Evolutionary conservation across 2,113 vertebrate species (phyloP).

Genomic region (Perccottus glenii): DNA sequence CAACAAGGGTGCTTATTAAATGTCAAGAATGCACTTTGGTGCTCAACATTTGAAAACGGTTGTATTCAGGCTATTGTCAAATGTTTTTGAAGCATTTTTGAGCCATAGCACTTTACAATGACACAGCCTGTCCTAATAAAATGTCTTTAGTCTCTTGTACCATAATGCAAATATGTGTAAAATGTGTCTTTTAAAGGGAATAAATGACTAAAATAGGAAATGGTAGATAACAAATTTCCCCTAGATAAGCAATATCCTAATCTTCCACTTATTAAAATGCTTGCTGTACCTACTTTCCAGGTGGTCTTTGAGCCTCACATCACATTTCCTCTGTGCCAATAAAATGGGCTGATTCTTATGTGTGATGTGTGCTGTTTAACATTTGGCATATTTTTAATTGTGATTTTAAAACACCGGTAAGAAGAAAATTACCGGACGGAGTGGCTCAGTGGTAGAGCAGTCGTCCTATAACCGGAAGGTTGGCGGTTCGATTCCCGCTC

Average conservation of each 20-base stretch:
- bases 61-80: conserved; percentile 34
- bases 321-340: conserved; percentile 39
- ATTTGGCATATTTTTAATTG: not conserved
- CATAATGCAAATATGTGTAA: conserved; percentile 13
- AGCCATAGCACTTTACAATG: conserved; percentile 56
- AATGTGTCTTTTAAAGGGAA: conserved; percentile 13
- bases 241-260: not conserved
- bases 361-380: not conserved
- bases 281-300: not conserved
- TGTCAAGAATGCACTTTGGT: not conserved
- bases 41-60: conserved; percentile 7
- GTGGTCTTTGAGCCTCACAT: not conserved
- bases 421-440: no score
- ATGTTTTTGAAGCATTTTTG: conserved; percentile 26
- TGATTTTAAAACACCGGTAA: conserved; percentile 13
- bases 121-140: conserved; percentile 39
- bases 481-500: no score
- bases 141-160: conserved; percentile 19
- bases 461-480: no score
- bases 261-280: not conserved
- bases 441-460: no score
- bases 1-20: conserved; percentile 35
- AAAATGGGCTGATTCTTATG: not conserved
- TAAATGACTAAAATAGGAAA: conserved; percentile 21
- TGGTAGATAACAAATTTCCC: conserved; percentile 17